Evolutionary conservation across 2,888 invertebrate genomes (phyloP).

Genomic region (Atrina japonica): DNA sequence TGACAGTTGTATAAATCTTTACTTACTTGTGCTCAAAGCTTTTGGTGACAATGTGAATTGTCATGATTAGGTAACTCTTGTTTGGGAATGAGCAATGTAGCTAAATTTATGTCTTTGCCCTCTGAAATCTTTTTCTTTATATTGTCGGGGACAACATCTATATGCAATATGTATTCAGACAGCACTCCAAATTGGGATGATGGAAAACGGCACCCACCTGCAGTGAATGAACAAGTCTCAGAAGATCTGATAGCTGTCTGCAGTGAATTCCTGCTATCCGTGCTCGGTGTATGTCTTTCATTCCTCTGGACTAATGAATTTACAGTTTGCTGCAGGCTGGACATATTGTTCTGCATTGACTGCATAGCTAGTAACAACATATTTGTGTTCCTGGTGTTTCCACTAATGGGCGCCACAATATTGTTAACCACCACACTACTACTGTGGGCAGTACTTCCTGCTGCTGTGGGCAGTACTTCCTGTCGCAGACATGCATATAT

Average conservation of each 20-base stretch:
- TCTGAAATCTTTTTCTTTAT: slow-evolving; percentile 30
- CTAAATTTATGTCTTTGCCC: slow-evolving; percentile 28
- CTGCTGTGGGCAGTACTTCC: no score
- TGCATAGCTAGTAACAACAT: slow-evolving; percentile 8
- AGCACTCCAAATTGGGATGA: slow-evolving; percentile 22
- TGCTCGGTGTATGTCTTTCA: not conserved
- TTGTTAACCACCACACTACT: not conserved
- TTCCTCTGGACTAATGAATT: not conserved
- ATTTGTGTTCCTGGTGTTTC: not conserved
- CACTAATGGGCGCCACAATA: slow-evolving; percentile 3
- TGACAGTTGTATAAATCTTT: no score
- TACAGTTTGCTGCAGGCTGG: slow-evolving; percentile 21
- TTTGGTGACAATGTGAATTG: no score
- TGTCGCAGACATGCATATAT: no score
- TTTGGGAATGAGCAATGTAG: slow-evolving; percentile 25
- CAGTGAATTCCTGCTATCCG: not conserved
- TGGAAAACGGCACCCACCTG: slow-evolving; percentile 34
- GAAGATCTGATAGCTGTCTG: slow-evolving; percentile 1
- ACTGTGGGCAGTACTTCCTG: no score
- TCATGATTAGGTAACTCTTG: no score
- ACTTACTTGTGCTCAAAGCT: no score
- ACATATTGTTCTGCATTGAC: slow-evolving; percentile 20
- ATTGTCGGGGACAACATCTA: slow-evolving; percentile 20
- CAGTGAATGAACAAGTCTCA: not conserved
- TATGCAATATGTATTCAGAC: slow-evolving; percentile 23